Evolutionary conservation across 2,888 invertebrate species (phyloP).

Genomic region (Amphipyra berbera): DNA sequence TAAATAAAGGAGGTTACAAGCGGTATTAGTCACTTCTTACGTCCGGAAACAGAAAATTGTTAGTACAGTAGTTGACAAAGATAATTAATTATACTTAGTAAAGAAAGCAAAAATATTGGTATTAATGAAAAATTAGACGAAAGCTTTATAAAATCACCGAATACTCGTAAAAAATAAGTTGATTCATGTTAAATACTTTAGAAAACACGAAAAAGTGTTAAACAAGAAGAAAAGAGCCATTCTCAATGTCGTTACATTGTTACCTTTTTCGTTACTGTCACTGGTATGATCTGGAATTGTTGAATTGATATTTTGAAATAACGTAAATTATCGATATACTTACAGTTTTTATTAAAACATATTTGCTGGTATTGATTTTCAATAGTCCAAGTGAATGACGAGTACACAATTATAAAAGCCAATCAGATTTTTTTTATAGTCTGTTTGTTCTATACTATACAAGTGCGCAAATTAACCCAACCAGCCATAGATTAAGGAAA

Average conservation of each 20-base stretch:
- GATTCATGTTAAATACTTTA: constrained; percentile 40
- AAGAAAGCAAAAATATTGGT: neutral
- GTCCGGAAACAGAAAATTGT: neutral
- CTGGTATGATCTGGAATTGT: constrained; percentile 82
- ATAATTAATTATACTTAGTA: neutral
- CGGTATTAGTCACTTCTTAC: neutral
- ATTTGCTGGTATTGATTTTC: too few relatives aligned
- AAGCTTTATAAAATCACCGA: constrained; percentile 4
- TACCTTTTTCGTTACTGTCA: constrained; percentile 85
- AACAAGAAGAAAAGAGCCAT: constrained; percentile 57
- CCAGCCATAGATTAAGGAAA: too few relatives aligned
- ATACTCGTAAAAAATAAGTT: constrained; percentile 5
- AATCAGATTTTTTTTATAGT: too few relatives aligned
- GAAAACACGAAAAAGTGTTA: constrained; percentile 40
- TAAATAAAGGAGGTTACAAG: neutral
- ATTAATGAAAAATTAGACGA: neutral
- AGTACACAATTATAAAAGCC: too few relatives aligned
- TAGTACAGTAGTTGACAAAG: too few relatives aligned
- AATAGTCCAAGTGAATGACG: too few relatives aligned
- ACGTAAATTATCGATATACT: neutral
- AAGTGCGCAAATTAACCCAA: too few relatives aligned
- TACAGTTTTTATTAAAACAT: neutral
- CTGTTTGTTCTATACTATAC: too few relatives aligned
- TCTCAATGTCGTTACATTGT: constrained; percentile 59
- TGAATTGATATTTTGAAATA: constrained; percentile 37